These are phyloP conservation scores for Theocolax elegans DNA, from an alignment of 1,140 invertebrate species.

Conservation along the genomic window DNA sequence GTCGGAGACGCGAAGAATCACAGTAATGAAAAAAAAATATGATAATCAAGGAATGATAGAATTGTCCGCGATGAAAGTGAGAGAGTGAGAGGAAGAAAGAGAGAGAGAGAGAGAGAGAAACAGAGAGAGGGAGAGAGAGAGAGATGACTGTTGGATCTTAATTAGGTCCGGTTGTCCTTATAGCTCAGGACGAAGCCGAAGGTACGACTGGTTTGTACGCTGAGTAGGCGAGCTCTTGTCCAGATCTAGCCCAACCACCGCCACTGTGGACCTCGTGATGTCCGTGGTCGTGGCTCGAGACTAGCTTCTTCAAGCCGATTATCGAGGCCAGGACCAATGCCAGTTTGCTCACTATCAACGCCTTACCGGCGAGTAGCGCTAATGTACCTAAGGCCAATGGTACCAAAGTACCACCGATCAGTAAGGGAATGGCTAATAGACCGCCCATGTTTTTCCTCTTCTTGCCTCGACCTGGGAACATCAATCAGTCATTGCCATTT, in stretches of 20 bases:
- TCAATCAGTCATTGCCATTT: too few relatives aligned
- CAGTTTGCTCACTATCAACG: conserved; percentile 84
- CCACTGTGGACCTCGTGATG: conserved; percentile 77
- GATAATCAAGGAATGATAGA: too few relatives aligned
- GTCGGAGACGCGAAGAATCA: too few relatives aligned
- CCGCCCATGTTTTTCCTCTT: conserved; percentile 77
- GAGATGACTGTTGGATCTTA: not conserved
- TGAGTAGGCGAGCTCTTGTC: conserved; percentile 63
- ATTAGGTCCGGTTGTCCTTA: not conserved
- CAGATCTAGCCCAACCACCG: conserved; percentile 64
- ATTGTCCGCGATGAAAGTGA: too few relatives aligned
- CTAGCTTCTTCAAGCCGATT: conserved; percentile 84
- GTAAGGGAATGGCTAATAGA: conserved; percentile 78
- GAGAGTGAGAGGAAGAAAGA: not conserved
- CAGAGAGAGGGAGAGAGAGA: not conserved
- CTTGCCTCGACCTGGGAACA: conserved; percentile 72
- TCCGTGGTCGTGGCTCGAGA: conserved; percentile 73
- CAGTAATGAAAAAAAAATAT: too few relatives aligned
- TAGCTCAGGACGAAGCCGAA: not conserved
- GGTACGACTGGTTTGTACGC: conserved; percentile 60
- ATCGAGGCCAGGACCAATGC: conserved; percentile 83
- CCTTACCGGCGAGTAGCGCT: conserved; percentile 84
- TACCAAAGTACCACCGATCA: conserved; percentile 82
- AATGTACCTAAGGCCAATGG: conserved; percentile 82
- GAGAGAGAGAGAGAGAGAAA: conserved; percentile 17